Evolutionary conservation across 2,113 vertebrate species (phyloP).

Genomic region (Brachyhypopomus occidentalis): DNA sequence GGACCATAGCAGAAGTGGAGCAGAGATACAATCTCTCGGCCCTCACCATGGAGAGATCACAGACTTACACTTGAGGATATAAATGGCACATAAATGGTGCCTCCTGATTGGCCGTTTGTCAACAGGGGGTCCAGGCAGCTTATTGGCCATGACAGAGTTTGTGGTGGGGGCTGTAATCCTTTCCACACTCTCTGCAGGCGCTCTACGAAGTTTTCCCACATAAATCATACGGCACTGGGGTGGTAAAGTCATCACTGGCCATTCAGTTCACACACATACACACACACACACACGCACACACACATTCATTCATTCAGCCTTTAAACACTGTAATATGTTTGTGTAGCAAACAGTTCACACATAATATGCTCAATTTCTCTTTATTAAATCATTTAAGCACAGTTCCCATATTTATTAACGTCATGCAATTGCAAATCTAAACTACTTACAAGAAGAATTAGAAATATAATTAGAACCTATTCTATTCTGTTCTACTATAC

Average conservation of each 20-base stretch:
- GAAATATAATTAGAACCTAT: too few relatives aligned
- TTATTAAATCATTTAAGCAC: too few relatives aligned
- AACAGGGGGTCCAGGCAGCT: constrained; percentile 65
- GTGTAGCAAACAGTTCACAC: constrained; percentile 40
- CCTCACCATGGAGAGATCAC: constrained; percentile 50
- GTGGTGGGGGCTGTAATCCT: constrained; percentile 72
- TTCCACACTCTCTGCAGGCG: constrained; percentile 74
- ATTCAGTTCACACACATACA: constrained; percentile 58
- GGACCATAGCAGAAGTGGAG: constrained; percentile 9
- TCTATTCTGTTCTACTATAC: too few relatives aligned
- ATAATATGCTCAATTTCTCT: not conserved
- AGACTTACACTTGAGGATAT: constrained; percentile 47
- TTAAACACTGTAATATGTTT: constrained; percentile 63
- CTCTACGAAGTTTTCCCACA: constrained; percentile 76
- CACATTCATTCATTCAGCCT: constrained; percentile 62
- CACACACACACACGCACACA: constrained; percentile 14
- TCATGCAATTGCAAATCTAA: too few relatives aligned
- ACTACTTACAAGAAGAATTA: too few relatives aligned
- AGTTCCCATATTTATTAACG: too few relatives aligned
- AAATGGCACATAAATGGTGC: constrained; percentile 39
- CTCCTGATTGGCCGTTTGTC: constrained; percentile 69
- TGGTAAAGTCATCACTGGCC: constrained; percentile 78
- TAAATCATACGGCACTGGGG: constrained; percentile 78
- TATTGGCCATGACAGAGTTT: constrained; percentile 72
- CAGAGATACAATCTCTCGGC: constrained; percentile 11